phyloP scores from a whole-genome alignment of 2,797 vertebrate genomes.

The Hypotaenidia philippensis region DNA sequence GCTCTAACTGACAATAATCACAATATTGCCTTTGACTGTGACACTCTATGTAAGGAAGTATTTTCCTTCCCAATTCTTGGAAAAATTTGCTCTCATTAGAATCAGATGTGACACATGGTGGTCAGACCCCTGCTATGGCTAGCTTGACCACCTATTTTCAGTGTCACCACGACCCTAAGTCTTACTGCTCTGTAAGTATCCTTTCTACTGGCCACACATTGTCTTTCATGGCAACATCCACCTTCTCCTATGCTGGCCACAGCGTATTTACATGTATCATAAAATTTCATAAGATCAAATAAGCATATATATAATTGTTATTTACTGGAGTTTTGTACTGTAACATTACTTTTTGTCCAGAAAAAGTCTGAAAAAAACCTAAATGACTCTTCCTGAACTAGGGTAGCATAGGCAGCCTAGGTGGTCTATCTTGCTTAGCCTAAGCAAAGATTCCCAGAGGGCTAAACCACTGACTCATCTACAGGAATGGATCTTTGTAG shows the following conservation, averaged over 20 bases:
- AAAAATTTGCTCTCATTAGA: not conserved
- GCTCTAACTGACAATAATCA: not conserved
- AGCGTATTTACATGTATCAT: not conserved
- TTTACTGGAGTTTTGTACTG: not conserved
- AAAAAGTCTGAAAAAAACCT: not conserved
- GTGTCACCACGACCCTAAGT: not conserved
- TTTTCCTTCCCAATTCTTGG: not conserved
- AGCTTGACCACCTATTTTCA: not conserved
- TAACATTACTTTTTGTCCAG: not conserved
- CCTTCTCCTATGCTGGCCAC: not conserved
- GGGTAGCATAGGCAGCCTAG: rapidly evolving
- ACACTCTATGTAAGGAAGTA: not conserved
- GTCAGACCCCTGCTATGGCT: not conserved
- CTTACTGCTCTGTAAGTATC: not conserved
- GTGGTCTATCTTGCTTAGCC: not conserved
- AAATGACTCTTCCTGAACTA: not conserved
- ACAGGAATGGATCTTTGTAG: not conserved
- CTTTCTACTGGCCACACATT: not conserved
- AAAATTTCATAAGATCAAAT: not conserved
- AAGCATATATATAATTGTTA: not conserved
- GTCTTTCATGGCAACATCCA: not conserved
- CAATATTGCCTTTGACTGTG: not conserved
- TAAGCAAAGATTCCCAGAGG: not conserved
- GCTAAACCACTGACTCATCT: not conserved
- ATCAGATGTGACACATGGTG: not conserved